Evolutionary conservation across 2,888 invertebrate genomes (phyloP).

Genomic region (Flexamia atlantica): DNA sequence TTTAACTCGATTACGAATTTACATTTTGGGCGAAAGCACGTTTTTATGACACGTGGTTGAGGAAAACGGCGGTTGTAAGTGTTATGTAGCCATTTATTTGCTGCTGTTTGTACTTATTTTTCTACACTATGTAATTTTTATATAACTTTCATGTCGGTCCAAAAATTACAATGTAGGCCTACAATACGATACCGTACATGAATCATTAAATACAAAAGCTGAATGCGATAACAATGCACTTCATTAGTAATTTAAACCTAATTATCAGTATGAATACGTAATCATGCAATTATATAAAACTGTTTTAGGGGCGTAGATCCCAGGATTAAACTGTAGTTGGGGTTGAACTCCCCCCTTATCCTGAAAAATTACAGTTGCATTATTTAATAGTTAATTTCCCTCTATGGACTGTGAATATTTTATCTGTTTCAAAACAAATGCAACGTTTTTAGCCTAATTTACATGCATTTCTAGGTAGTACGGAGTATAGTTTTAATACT

Average conservation of each 20-base stretch:
- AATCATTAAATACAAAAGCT: too few species aligned
- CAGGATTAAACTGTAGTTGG: not conserved
- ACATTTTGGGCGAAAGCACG: slow-evolving; percentile 4
- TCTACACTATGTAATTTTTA: not conserved
- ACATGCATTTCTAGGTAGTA: too few species aligned
- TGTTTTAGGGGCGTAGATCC: not conserved
- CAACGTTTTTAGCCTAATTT: too few species aligned
- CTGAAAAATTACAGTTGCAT: not conserved
- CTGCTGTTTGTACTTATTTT: too few species aligned
- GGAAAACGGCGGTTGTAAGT: not conserved
- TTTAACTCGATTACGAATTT: slow-evolving; percentile 26
- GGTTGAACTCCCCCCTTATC: not conserved
- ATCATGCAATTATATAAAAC: not conserved
- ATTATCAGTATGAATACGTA: not conserved
- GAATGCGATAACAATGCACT: too few species aligned
- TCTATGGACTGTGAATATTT: too few species aligned
- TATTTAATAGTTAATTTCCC: not conserved
- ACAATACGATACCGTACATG: too few species aligned
- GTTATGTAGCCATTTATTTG: not conserved
- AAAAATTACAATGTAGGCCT: too few species aligned
- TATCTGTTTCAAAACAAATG: too few species aligned
- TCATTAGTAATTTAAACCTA: too few species aligned
- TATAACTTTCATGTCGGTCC: too few species aligned
- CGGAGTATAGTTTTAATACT: too few species aligned
- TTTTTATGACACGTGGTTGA: not conserved